These are phyloP conservation scores for Phenganax subtilis DNA, from an alignment of 92 coral and sea anemone species.

Conservation along the genomic window DNA sequence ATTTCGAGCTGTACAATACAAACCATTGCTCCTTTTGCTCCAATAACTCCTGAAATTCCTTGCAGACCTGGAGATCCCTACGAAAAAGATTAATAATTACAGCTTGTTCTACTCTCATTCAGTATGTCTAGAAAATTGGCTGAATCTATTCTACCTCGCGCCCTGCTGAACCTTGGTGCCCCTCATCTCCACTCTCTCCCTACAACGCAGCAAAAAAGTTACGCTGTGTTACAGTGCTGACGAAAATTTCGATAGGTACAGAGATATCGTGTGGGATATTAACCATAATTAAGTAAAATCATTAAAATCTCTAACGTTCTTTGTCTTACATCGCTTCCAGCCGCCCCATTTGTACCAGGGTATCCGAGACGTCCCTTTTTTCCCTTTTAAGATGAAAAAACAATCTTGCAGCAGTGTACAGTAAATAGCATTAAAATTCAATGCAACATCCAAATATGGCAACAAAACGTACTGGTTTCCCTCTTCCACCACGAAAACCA, in stretches of 20 bases:
- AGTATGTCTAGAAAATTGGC: background rate
- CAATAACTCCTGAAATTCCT: slow-evolving; percentile 21
- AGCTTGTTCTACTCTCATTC: background rate
- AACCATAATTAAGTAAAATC: too few species aligned
- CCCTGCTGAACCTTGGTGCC: slow-evolving; percentile 23
- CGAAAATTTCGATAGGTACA: background rate
- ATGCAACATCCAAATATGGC: background rate
- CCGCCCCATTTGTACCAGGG: slow-evolving; percentile 14
- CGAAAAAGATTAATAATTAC: background rate
- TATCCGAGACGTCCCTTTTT: slow-evolving; percentile 11
- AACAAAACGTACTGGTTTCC: slow-evolving; percentile 9
- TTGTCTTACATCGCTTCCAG: slow-evolving; percentile 21
- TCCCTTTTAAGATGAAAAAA: slow-evolving; percentile 1
- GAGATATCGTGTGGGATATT: too few species aligned
- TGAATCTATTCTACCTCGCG: slow-evolving; percentile 2
- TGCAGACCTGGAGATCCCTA: slow-evolving; percentile 17
- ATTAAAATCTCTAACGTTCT: too few species aligned
- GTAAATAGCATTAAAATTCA: background rate
- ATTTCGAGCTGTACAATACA: slow-evolving; percentile 1
- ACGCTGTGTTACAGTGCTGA: background rate
- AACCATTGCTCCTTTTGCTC: slow-evolving; percentile 29
- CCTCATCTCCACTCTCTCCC: slow-evolving; percentile 32
- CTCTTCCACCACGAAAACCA: slow-evolving; percentile 20
- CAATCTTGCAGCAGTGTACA: background rate
- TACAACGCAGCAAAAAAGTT: background rate